Evolutionary conservation across 2,888 invertebrate species (phyloP).

Genomic region (Hoplodrina blanda): DNA sequence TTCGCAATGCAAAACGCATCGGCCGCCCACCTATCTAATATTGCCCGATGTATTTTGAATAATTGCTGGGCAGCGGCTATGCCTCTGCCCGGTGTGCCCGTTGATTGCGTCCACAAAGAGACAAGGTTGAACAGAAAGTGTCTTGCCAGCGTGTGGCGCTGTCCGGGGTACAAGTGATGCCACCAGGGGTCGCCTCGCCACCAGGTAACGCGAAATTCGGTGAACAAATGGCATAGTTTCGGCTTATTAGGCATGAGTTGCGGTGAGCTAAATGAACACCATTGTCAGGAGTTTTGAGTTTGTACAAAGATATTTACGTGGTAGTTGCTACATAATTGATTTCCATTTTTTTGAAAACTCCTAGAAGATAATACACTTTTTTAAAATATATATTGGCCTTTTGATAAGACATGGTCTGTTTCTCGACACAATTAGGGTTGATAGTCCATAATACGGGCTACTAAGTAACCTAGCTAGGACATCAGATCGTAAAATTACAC

Average conservation of each 20-base stretch:
- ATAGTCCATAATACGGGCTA: too few species aligned
- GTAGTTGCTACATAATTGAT: too few species aligned
- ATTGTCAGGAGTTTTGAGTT: neutral
- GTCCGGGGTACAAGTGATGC: conserved; percentile 25
- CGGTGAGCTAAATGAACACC: neutral
- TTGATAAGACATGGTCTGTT: too few species aligned
- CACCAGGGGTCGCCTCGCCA: conserved; percentile 13
- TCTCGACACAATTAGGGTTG: too few species aligned
- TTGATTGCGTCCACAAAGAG: conserved; percentile 86
- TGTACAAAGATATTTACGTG: neutral
- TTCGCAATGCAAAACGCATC: conserved; percentile 90
- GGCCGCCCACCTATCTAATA: conserved; percentile 89
- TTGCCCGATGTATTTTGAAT: conserved; percentile 90
- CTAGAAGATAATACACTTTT: neutral
- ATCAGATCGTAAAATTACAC: too few species aligned
- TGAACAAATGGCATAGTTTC: conserved; percentile 10
- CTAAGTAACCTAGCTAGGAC: too few species aligned
- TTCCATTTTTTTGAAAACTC: neutral
- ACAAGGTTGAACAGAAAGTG: conserved; percentile 80
- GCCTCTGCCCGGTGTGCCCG: conserved; percentile 75
- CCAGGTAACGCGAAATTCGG: neutral
- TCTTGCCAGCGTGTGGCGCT: conserved; percentile 76
- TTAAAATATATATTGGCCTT: too few species aligned
- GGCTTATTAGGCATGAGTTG: conserved; percentile 17
- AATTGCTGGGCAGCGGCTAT: conserved; percentile 82